Conservation (phyloP, 2,797 vertebrate species). For the Acomys russatus region DNA sequence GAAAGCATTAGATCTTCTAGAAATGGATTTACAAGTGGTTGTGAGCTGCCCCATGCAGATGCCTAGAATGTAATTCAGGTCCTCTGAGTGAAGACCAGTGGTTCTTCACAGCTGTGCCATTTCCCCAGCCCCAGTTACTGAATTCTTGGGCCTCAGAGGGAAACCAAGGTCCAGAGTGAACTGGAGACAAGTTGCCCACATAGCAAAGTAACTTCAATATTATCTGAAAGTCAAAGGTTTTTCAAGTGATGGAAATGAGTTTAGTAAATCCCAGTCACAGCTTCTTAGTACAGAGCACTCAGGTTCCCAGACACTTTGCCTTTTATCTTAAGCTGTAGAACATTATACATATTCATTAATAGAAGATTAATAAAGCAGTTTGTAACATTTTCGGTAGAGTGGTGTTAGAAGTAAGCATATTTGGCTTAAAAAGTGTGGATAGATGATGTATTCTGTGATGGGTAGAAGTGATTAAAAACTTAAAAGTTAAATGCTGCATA, state of each 20-base stretch:
- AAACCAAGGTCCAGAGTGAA: background rate
- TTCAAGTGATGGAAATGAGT: background rate
- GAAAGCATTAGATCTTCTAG: background rate
- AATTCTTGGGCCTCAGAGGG: background rate
- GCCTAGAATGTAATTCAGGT: too few relatives aligned
- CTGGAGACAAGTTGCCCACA: background rate
- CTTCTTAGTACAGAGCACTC: background rate
- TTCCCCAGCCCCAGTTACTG: background rate
- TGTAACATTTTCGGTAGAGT: background rate
- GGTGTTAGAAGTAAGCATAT: conserved; percentile 22
- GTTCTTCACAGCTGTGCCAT: too few relatives aligned
- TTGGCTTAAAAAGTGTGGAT: background rate
- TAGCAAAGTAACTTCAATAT: background rate
- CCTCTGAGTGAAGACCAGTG: too few relatives aligned
- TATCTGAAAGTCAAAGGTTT: background rate
- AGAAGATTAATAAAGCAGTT: background rate
- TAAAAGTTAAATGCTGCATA: background rate
- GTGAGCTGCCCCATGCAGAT: too few relatives aligned
- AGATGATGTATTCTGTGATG: background rate
- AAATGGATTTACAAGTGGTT: background rate
- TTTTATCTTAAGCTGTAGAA: background rate
- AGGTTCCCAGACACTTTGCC: background rate
- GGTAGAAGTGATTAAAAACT: background rate
- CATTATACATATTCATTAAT: background rate
- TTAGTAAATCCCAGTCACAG: background rate